Evolutionary conservation across 2,888 invertebrate genomes (phyloP).

Genomic region (Synergus gifuensis): DNA sequence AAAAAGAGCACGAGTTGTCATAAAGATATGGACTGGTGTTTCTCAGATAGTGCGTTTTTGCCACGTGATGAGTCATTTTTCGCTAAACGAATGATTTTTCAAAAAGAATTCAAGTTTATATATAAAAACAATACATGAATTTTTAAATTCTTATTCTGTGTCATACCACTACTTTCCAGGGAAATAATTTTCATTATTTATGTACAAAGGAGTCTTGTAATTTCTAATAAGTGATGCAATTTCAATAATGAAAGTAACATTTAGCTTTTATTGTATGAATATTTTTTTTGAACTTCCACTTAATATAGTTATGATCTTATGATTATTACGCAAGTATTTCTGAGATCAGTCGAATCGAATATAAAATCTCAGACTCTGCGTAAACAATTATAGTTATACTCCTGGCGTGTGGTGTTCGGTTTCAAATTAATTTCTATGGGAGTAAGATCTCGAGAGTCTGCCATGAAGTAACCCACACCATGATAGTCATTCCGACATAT

Average conservation of each 20-base stretch:
- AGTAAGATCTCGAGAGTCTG: slow-evolving; percentile 42
- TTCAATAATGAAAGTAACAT: not conserved
- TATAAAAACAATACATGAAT: no score
- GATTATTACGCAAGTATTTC: not conserved
- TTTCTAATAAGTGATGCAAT: not conserved
- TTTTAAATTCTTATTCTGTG: no score
- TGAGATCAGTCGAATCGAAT: not conserved
- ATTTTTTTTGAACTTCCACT: not conserved
- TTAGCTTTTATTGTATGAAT: not conserved
- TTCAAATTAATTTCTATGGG: slow-evolving; percentile 51
- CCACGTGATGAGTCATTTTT: no score
- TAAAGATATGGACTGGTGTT: slow-evolving; percentile 13
- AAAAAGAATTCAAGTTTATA: no score
- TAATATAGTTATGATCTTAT: not conserved
- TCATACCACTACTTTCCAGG: no score
- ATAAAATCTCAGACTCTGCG: not conserved
- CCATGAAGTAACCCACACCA: slow-evolving; percentile 2
- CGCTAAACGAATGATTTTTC: no score
- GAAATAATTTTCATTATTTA: not conserved
- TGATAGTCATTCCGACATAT: not conserved
- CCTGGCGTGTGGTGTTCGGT: slow-evolving; percentile 43
- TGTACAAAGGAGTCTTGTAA: not conserved
- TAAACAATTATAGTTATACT: slow-evolving; percentile 31
- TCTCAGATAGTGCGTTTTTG: not conserved
- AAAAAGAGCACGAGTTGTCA: not conserved